Base-by-base conservation (phyloP, 2,113 vertebrate genomes). In the Sarotherodon lohbergeri region DNA sequence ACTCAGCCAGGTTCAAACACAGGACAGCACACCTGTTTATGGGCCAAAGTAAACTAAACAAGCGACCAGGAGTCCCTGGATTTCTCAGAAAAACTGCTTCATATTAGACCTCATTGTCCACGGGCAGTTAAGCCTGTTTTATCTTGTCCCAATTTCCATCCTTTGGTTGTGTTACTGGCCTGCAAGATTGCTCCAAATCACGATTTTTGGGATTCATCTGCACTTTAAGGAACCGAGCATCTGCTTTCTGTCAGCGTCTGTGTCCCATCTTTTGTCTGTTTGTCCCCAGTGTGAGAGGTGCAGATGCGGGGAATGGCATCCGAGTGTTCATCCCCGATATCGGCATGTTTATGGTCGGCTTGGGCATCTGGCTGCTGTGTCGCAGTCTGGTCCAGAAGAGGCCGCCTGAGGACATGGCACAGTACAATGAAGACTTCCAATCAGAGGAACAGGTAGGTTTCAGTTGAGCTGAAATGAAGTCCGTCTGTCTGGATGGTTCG, bases 321-420 rank as follows among this genome's bases (percentile, higher is more conserved):
- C 95, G 99, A 24, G 97, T 99, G 56, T 99, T 99, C 93, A 95
- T 98, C 83, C 99, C 99, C 6, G 99, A 99, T 88, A 98, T 99
- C 4, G 98, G 98, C 86, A 98, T 99, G 98, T 99, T 99, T 93
- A 89, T 98, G 85, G 97, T 96, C 4, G 97, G 99, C 55, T 91
- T 99, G 95, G 93, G 97, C 76, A 97, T 97, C 91, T 99, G 98
- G 98, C 97, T 99, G 54, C 59, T 99, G 95, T 99, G 99, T 92
- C 97, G 98, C 93, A 98, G 97, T 88, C 94, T 98, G 88, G 96
- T 98, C 78, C 97, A 97, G 94, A 98, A 98, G 93, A 96, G 97
- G 39, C 80, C 95, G 17, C 92, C 95, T 0, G 98, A 98, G 89
- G 98, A 98, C 24, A 96, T 97, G 95, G 97, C 97, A 1, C 98